These are phyloP conservation scores for Gavialis gangeticus DNA, from an alignment of 2,113 vertebrate genomes.

Conservation along the genomic window DNA sequence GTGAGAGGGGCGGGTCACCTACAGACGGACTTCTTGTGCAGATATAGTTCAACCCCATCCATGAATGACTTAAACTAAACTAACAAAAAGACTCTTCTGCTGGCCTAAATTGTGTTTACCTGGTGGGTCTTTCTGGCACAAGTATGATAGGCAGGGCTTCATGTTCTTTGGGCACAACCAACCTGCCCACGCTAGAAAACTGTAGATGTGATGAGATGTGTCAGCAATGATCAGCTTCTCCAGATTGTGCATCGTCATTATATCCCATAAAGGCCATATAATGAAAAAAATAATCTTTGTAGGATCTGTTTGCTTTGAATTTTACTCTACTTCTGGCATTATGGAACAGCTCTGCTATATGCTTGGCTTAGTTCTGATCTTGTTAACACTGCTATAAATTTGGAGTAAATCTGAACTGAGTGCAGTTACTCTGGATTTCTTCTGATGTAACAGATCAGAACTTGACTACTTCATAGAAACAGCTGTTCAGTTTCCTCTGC, in stretches of 20 bases:
- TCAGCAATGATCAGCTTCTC: background rate
- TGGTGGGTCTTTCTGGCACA: background rate
- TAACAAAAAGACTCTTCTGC: background rate
- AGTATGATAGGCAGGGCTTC: background rate
- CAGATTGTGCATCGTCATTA: background rate
- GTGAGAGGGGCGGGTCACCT: no score
- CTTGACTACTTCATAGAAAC: background rate
- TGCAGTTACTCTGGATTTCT: background rate
- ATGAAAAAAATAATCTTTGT: background rate
- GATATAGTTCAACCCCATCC: no score
- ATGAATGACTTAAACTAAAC: background rate
- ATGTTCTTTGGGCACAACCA: no score
- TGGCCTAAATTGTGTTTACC: background rate
- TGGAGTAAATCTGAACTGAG: background rate
- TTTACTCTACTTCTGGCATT: background rate
- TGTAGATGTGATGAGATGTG: background rate
- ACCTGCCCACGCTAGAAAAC: background rate
- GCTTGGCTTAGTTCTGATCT: background rate
- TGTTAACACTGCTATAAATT: background rate
- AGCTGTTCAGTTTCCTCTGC: background rate
- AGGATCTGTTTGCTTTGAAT: background rate
- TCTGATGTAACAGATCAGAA: background rate
- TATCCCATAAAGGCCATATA: background rate
- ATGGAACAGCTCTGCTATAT: background rate
- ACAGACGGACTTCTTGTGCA: no score